A percentile compares a stretch with the other conserved stretches of the same genome.
phyloP scores from a whole-genome alignment of 2,797 vertebrate species.

The Gymnodraco acuticeps region DNA sequence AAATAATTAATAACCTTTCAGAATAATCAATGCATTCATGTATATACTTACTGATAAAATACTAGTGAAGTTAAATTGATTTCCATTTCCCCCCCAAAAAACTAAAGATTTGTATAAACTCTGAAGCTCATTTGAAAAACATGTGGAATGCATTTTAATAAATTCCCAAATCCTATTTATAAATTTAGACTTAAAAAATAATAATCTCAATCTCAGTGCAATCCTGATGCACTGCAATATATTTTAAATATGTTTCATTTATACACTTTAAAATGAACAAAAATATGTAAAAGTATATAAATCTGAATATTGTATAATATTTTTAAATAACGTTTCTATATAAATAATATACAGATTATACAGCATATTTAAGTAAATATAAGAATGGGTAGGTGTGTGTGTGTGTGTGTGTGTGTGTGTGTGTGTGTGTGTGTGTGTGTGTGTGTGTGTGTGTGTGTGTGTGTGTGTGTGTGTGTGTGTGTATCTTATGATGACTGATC shows the following conservation, averaged over 20 bases:
- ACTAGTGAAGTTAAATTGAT: background rate
- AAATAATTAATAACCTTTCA: background rate
- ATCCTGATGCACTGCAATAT: background rate
- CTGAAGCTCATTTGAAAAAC: background rate
- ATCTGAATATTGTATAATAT: background rate
- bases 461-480: too few species aligned
- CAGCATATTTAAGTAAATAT: too few species aligned
- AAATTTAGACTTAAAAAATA: background rate
- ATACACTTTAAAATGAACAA: background rate
- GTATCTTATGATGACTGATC: too few species aligned
- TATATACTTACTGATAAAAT: too few species aligned
- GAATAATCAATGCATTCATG: too few species aligned
- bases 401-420: too few species aligned
- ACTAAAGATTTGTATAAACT: background rate
- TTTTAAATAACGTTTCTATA: background rate
- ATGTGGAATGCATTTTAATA: background rate
- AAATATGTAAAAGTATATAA: background rate
- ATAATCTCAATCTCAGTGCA: background rate
- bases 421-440: too few species aligned
- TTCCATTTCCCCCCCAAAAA: background rate
- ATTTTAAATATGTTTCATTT: background rate
- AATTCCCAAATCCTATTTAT: background rate
- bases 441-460: too few species aligned
- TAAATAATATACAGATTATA: background rate
- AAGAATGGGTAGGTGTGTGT: too few species aligned